Evolutionary conservation across 30 jellyfish, hydroid and myxozoan genomes (phyloP), one percentile per base, ranked within the genome.

Genomic region (Morbakka virulenta): DNA sequence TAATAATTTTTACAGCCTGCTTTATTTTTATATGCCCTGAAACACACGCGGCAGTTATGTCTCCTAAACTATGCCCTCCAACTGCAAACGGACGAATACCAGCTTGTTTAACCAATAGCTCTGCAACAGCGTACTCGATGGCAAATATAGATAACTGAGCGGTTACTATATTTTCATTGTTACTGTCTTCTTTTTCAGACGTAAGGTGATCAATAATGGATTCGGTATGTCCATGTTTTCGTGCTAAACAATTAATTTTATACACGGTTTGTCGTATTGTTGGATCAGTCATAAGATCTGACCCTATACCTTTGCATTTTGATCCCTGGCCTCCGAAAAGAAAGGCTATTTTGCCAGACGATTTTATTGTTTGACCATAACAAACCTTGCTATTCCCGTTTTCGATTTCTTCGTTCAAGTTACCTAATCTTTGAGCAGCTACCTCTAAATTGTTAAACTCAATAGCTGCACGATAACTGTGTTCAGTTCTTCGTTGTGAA

Each of bases 261-360:
- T 35, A 23, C 17, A 82, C 50, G 12, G 35, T 49, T 21, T 34
- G 30, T 0, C 41, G 29, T 29, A 82, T 52, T 14, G 35, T 32
- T 4, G 72, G 52, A 20, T 70, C 71, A 20, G 81, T 28, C 20
- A 82, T 33, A 30, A 82, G 2, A 47, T 82, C 94, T 11, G 74
- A 85, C 1, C 85, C 94, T 86, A 82, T 82, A 31, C 94, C 94
- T 4, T 50, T 77, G 86, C 94, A 82, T 62, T 82, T 85, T 13
- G 94, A 82, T 34, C 94, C 94, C 50, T 82, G 94, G 34, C 94
- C 94, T 14, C 94, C 94, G 21, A 69, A 82, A 2, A 82, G 74
- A 47, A 82, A 82, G 11, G 80, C 94, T 28, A 82, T 66, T 31
- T 61, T n/a, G 2, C 69, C 26, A 71, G 74, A 64, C 27, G n/a